Percentiles rank a stretch among this genome's conserved stretches.
These are phyloP conservation scores for Microtus richardsoni DNA, from an alignment of 2,113 vertebrate genomes.

Conservation along the genomic window DNA sequence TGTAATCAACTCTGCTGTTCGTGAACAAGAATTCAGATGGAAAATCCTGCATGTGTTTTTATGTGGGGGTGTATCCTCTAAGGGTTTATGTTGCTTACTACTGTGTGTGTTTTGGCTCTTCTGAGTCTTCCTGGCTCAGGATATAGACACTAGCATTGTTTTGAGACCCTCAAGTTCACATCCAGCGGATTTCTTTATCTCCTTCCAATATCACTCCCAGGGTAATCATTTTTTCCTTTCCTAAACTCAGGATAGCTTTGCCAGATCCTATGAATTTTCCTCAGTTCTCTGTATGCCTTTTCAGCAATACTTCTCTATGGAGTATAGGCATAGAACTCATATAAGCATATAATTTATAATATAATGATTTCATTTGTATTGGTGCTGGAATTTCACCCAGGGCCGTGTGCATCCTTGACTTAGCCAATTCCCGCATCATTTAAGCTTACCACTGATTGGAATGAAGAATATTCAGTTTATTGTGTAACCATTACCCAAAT, in stretches of 20 bases:
- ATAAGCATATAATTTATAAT: background rate
- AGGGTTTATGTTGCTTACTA: conserved; percentile 48
- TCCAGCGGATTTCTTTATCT: conserved; percentile 45
- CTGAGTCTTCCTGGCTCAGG: background rate
- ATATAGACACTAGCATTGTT: conserved; percentile 51
- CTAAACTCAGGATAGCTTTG: conserved; percentile 10
- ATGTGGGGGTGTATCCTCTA: conserved; percentile 54
- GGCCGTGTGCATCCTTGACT: background rate
- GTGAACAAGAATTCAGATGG: conserved; percentile 56
- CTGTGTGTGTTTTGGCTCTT: conserved; percentile 61
- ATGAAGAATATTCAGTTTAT: background rate
- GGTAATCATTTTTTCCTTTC: conserved; percentile 16
- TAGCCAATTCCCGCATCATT: background rate
- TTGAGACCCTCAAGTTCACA: conserved; percentile 32
- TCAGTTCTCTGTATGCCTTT: background rate
- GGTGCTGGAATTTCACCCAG: background rate
- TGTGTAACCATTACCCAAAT: accelerated
- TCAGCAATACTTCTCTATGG: background rate
- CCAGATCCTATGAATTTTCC: conserved; percentile 37
- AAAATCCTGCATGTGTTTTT: conserved; percentile 49
- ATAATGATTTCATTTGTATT: background rate
- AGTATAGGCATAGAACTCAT: background rate
- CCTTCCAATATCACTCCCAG: conserved; percentile 2
- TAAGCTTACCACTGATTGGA: background rate
- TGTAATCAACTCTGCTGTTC: conserved; percentile 20